phyloP scores from a whole-genome alignment of 2,888 invertebrate genomes.

The Agonopterix arenella region DNA sequence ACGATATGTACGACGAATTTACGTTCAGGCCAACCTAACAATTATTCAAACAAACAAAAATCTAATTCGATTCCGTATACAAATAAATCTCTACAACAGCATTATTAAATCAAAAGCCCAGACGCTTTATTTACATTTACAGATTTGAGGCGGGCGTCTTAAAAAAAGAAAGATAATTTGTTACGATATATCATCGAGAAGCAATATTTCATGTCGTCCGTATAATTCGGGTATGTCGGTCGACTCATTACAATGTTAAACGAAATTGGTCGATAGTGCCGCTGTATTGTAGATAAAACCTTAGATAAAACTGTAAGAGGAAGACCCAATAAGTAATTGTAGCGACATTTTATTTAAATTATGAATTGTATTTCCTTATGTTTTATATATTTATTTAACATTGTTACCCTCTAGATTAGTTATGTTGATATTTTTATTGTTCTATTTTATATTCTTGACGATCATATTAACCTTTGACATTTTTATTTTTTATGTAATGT shows the following conservation, averaged over 20 bases:
- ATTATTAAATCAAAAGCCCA: conserved; percentile 59
- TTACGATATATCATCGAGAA: conserved; percentile 56
- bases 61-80: conserved; percentile 31
- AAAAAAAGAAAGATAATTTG: conserved; percentile 56
- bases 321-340: too few species aligned
- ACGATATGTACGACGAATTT: too few species aligned
- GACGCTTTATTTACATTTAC: conserved; percentile 65
- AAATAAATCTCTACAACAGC: conserved; percentile 18
- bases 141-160: conserved; percentile 38
- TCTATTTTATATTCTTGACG: too few species aligned
- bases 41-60: conserved; percentile 40
- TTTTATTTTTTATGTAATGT: too few species aligned
- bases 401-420: too few species aligned
- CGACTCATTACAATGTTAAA: conserved; percentile 55
- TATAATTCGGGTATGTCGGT: conserved; percentile 14
- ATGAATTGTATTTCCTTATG: too few species aligned
- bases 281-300: conserved; percentile 14
- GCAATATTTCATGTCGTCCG: conserved; percentile 47
- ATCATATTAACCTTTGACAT: too few species aligned
- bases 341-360: too few species aligned
- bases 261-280: conserved; percentile 39
- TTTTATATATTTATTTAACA: too few species aligned
- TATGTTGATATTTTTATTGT: too few species aligned
- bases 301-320: too few species aligned
- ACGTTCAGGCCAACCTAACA: conserved; percentile 21